A percentile compares a stretch with the other conserved stretches of the same genome.
Evolutionary conservation across 2,797 vertebrate genomes (phyloP).

Genomic region (Cheirogaleus major): DNA sequence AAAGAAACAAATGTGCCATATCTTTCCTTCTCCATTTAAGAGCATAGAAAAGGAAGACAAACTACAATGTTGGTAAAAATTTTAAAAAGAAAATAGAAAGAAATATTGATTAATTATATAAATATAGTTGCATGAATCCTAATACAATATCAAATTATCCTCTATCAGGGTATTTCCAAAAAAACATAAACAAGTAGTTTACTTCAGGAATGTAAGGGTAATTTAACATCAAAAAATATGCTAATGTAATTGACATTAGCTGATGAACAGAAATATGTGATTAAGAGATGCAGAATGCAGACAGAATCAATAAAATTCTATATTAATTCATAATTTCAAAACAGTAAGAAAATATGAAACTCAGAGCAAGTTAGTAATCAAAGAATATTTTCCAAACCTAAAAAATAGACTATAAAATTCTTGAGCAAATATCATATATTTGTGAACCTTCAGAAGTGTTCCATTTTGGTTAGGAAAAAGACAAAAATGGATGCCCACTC

Average conservation of each 20-base stretch:
- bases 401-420: neutral
- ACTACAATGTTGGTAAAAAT: neutral
- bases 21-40: neutral
- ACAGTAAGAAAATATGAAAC: neutral
- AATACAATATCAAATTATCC: neutral
- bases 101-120: neutral
- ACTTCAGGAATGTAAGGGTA: neutral
- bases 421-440: neutral
- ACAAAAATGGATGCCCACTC: neutral
- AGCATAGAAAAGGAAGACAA: neutral
- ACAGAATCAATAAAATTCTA: neutral
- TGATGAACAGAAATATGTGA: neutral
- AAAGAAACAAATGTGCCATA: neutral
- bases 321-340: neutral
- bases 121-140: neutral
- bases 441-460: neutral
- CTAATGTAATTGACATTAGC: neutral
- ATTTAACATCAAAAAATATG: constrained; percentile 25
- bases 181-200: constrained; percentile 20
- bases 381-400: neutral
- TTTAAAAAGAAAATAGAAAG: neutral
- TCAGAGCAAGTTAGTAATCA: neutral
- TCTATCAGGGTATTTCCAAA: neutral
- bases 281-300: constrained; percentile 7
- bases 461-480: neutral